These are phyloP conservation scores for Diarsia mendica DNA, from an alignment of 2,888 invertebrate genomes.

Conservation along the genomic window DNA sequence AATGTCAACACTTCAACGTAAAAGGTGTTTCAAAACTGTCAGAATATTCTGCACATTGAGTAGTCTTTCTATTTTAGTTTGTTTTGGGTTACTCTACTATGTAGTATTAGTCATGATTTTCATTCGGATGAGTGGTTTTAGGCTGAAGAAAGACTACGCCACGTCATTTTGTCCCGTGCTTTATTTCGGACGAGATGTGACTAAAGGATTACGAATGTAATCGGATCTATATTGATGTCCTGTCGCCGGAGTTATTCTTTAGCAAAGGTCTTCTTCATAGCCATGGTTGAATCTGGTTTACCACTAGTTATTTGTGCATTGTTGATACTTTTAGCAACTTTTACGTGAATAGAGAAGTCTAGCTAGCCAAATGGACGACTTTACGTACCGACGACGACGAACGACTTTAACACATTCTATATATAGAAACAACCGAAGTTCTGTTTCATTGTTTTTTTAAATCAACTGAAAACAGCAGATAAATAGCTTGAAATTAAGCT, in stretches of 20 bases:
- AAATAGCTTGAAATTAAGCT: constrained; percentile 49
- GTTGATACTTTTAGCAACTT: background rate
- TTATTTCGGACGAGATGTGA: background rate
- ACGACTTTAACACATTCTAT: too few relatives aligned
- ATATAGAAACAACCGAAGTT: background rate
- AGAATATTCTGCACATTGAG: constrained; percentile 2
- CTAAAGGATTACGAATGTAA: background rate
- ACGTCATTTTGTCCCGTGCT: constrained; percentile 19
- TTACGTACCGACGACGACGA: background rate
- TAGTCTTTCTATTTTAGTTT: constrained; percentile 21
- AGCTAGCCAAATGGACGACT: background rate
- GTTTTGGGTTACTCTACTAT: constrained; percentile 11
- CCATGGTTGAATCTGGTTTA: background rate
- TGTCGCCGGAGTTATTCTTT: background rate
- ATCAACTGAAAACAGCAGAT: constrained; percentile 21
- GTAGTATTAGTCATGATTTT: constrained; percentile 46
- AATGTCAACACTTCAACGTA: constrained; percentile 50
- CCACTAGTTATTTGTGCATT: background rate
- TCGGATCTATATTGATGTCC: background rate
- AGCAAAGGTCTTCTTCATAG: background rate
- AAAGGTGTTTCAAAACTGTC: constrained; percentile 47
- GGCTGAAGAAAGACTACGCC: background rate
- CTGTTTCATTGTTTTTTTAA: constrained; percentile 3
- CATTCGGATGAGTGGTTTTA: constrained; percentile 22
- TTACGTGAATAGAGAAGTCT: background rate